phyloP scores from a whole-genome alignment of 2,113 vertebrate genomes.

The Meleagris gallopavo region DNA sequence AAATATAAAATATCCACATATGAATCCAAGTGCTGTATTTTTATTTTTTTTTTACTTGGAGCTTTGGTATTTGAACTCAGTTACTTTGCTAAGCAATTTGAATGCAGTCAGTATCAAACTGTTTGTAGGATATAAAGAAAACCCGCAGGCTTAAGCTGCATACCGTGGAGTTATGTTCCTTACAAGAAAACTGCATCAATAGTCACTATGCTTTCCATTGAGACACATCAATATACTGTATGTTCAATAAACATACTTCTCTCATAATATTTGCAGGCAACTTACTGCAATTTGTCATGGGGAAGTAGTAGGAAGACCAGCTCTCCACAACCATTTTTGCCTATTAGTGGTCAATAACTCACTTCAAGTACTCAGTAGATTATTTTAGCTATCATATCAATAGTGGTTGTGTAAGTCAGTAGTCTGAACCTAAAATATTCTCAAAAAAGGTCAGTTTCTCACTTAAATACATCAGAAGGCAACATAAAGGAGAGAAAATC shows the following conservation, averaged over 20 bases:
- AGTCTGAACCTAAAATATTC: not conserved
- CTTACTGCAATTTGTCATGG: not conserved
- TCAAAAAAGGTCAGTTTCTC: not conserved
- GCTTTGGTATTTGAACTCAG: slow-evolving; percentile 68
- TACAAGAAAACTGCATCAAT: slow-evolving; percentile 41
- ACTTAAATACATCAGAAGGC: not conserved
- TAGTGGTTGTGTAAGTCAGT: not conserved
- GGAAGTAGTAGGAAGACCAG: not conserved
- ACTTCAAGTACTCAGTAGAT: not conserved
- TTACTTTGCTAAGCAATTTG: slow-evolving; percentile 66
- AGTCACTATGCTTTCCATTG: not conserved
- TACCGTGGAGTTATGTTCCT: not conserved
- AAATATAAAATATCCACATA: slow-evolving; percentile 34
- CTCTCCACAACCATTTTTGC: not conserved
- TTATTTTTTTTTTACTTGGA: slow-evolving; percentile 36
- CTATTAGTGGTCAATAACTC: not conserved
- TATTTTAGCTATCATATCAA: not conserved
- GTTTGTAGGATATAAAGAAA: slow-evolving; percentile 32
- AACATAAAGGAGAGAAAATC: not conserved
- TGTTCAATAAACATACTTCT: not conserved
- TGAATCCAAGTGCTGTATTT: not conserved
- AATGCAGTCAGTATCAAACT: slow-evolving; percentile 63
- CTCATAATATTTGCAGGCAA: not conserved
- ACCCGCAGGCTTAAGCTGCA: slow-evolving; percentile 64
- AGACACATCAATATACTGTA: not conserved